Evolutionary conservation across 2,888 invertebrate genomes (phyloP).

Genomic region (Acheta domesticus): DNA sequence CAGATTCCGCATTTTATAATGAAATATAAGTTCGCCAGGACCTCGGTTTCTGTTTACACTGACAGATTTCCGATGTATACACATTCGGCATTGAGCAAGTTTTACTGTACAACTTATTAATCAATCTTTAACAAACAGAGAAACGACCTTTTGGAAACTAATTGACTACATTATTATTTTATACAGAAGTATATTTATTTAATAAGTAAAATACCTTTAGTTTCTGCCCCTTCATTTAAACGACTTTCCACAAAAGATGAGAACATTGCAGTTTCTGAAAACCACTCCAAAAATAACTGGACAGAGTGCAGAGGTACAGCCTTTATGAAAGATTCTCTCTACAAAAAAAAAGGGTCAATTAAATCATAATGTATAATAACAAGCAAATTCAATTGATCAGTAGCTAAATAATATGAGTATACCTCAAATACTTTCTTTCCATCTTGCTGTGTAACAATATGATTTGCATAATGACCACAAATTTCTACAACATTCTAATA

Average conservation of each 20-base stretch:
- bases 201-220: slow-evolving; percentile 41
- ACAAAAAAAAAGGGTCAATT: slow-evolving; percentile 45
- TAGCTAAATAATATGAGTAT: slow-evolving; percentile 21
- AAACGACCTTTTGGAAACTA: too few species aligned
- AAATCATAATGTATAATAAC: background rate
- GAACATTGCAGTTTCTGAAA: slow-evolving; percentile 84
- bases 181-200: too few species aligned
- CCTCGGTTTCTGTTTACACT: too few species aligned
- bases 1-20: too few species aligned
- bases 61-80: too few species aligned
- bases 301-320: slow-evolving; percentile 61
- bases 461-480: slow-evolving; percentile 65
- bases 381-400: too few species aligned
- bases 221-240: slow-evolving; percentile 41
- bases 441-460: slow-evolving; percentile 52
- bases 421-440: slow-evolving; percentile 50
- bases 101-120: too few species aligned
- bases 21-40: too few species aligned
- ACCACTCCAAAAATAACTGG: slow-evolving; percentile 78
- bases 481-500: slow-evolving; percentile 70
- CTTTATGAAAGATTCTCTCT: slow-evolving; percentile 71
- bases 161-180: too few species aligned
- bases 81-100: too few species aligned
- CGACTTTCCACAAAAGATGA: slow-evolving; percentile 63
- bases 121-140: too few species aligned